Evolutionary conservation across 92 coral and sea anemone species (phyloP), one percentile per base, ranked within the genome.

Genomic region (Desmophyllum pertusum): DNA sequence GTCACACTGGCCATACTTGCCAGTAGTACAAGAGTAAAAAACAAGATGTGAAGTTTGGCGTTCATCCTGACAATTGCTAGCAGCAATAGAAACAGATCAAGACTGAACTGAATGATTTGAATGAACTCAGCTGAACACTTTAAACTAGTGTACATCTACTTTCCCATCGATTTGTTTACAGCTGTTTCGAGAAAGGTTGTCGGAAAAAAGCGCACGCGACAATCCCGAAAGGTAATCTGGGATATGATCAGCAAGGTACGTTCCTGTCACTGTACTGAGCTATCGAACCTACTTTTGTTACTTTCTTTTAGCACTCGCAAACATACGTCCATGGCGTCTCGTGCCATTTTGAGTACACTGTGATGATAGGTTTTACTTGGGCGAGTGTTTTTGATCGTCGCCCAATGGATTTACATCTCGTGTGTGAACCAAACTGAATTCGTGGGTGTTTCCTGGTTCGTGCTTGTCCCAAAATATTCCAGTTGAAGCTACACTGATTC

Each of bases 21-120:
- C 17, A 70, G 67, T 5, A 80, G 30, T 2, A 80, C 36, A 45
- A 80, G 76, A 0, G 71, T 42, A n/a, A 80, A 39, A n/a, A 80
- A 2, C n/a, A 68, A 48, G 1, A 14, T 27, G 27, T 43, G 72
- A 35, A 69, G 57, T 21, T 46, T 51, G 29, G 65, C 23, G n/a
- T 45, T 45, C 73, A 77, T 77, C 38, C 21, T 61, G 1, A 6
- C 71, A 19, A 37, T 6, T 30, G 37, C 40, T 31, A 35, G 25
- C 21, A 65, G 70, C 23, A 65, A 36, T 5, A 15, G 18, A 36
- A 33, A 65, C 1, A 17, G 41, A 5, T 66, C 1, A 35, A 31
- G 41, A 38, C 73, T 38, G 3, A 6, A 35, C n/a, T n/a, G n/a
- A n/a, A 10, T 14, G 43, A 37, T 66, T 13, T 19, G 14, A 1